Conservation (phyloP, 2,113 vertebrate species). For the Elanoides forficatus region DNA sequence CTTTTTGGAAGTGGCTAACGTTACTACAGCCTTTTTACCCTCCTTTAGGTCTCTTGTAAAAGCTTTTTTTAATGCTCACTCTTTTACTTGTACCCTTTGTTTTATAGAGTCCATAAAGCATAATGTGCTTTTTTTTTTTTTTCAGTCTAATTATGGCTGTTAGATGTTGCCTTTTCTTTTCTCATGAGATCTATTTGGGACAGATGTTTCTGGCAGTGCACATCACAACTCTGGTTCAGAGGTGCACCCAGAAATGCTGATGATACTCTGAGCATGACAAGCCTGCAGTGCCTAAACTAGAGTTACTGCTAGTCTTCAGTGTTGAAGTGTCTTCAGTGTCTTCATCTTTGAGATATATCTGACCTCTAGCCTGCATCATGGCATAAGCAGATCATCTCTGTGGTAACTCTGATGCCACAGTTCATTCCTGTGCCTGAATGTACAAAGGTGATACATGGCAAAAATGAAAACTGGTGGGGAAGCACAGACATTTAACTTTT, state of each 20-base stretch:
- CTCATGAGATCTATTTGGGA: neutral
- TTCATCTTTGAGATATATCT: neutral
- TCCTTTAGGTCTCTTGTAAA: neutral
- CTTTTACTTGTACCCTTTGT: neutral
- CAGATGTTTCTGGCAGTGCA: neutral
- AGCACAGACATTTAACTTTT: neutral
- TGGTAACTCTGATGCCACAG: neutral
- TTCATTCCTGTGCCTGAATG: neutral
- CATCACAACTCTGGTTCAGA: neutral
- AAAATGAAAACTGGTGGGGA: neutral
- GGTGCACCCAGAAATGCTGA: neutral
- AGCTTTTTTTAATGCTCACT: neutral
- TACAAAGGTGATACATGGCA: neutral
- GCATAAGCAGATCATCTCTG: neutral
- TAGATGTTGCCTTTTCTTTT: neutral
- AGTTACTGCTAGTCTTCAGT: neutral
- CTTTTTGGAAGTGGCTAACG: neutral
- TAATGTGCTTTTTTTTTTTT: neutral
- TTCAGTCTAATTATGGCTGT: neutral
- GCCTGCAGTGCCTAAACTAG: neutral
- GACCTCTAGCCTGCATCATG: neutral
- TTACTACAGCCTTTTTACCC: neutral
- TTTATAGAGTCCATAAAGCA: neutral
- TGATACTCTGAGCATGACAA: accelerated
- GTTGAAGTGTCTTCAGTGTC: no score